Base-by-base conservation (phyloP, 1,140 invertebrate species). In the Dryas iulia region DNA sequence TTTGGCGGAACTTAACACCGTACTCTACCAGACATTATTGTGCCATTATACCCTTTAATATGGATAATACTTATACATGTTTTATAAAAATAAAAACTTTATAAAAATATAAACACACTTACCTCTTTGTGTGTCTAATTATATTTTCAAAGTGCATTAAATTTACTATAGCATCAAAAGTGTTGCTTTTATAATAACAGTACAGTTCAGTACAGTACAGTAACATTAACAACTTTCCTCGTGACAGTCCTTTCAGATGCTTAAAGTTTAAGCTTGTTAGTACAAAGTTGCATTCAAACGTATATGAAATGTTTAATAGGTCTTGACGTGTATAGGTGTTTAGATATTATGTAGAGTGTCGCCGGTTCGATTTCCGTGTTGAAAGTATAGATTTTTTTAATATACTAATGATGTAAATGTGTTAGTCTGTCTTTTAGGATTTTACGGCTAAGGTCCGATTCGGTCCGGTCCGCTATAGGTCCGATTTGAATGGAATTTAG, bases 191-290 rank as follows among this genome's bases (percentile, higher is more conserved):
- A 62, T 52, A 62, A 61, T 61, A 61, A 62, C 31, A 61, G 35
- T 18, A 39, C 5, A 47, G 39, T 47, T 14, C 35, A 39, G 14
- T 39, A 39, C 5, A 47, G 39, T 47, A 39, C 35, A 39, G 14
- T 39, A 52, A 61, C 59, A 62, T 62, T 62, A 62, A 28, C 14
- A 62, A 62, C 35, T 62, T 62, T 21, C 10, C 35, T 33, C 59
- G 23, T 25, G 21, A 60, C 59, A 39, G 39, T 62, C 59, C 59
- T 62, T 60, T 39, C 33, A 47, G 59, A 52, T 62, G 18, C 25
- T 26, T 28, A 61, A 61, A 61, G 12, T 60, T 28, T 21, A 60
- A 47, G 23, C 39, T 61, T 47, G 59, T 61, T 24, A 28, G 39
- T 18, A n/a, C 14, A 21, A 47, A 47, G 14, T 47, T 47, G 39